These are phyloP conservation scores for Melipona beecheii DNA, from an alignment of 2,888 invertebrate species.

Conservation along the genomic window DNA sequence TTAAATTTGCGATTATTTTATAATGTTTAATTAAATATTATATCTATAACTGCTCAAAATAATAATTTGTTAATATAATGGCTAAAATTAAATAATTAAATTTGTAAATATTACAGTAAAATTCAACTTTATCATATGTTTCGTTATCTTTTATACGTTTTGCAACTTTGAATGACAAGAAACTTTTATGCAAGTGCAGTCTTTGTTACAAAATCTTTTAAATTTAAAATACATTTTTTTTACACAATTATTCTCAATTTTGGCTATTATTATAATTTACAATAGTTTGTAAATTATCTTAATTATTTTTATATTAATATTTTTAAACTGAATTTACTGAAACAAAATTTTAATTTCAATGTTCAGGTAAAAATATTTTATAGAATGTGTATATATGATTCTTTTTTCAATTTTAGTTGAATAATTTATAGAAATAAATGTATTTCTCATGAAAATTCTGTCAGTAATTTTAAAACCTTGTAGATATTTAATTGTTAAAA, in stretches of 20 bases:
- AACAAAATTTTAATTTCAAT: conserved; percentile 15
- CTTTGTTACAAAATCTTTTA: conserved; percentile 3
- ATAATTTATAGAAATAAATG: conserved; percentile 62
- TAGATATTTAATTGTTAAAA: conserved; percentile 28
- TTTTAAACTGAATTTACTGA: conserved; percentile 7
- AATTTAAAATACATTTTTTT: conserved; percentile 17
- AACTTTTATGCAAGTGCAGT: conserved; percentile 10
- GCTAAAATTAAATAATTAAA: conserved; percentile 51
- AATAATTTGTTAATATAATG: conserved; percentile 60
- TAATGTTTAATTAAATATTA: conserved; percentile 23
- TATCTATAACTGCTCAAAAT: conserved; percentile 25
- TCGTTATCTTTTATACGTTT: conserved; percentile 2
- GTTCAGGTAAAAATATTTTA: conserved; percentile 49
- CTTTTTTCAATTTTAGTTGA: conserved; percentile 48
- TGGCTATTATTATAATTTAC: conserved; percentile 49
- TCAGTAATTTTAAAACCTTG: conserved; percentile 47
- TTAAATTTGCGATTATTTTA: conserved; percentile 28
- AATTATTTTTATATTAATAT: conserved; percentile 36
- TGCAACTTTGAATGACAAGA: conserved; percentile 3
- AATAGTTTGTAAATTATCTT: conserved; percentile 42
- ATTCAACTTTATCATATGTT: conserved; percentile 24
- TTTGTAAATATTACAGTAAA: conserved; percentile 49
- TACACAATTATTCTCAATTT: conserved; percentile 35
- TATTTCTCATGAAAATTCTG: conserved; percentile 50
- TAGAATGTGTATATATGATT: conserved; percentile 51